These are phyloP conservation scores for Crypturellus tataupa DNA, from an alignment of 2,797 vertebrate species.

Conservation along the genomic window DNA sequence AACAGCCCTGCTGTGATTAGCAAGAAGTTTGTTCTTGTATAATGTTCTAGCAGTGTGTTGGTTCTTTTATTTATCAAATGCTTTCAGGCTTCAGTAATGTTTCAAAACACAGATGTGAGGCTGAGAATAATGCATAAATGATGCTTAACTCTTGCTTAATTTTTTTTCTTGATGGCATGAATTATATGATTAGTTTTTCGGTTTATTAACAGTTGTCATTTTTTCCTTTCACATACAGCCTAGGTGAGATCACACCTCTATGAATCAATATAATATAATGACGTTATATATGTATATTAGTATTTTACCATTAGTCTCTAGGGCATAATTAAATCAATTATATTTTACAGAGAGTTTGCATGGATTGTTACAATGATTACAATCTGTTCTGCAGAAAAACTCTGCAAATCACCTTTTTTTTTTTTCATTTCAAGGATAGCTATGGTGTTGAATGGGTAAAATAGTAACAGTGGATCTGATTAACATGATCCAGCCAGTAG, in stretches of 20 bases:
- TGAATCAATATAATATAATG: conserved; percentile 59
- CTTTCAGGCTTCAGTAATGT: neutral
- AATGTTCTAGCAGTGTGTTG: neutral
- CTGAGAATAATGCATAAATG: neutral
- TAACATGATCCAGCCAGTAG: neutral
- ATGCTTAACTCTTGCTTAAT: neutral
- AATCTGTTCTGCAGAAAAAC: conserved; percentile 1
- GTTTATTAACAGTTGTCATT: neutral
- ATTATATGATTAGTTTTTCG: neutral
- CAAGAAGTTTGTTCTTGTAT: neutral
- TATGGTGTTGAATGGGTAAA: neutral
- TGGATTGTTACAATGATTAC: conserved; percentile 2
- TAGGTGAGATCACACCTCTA: neutral
- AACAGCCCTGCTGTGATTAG: neutral
- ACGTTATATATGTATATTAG: conserved; percentile 34
- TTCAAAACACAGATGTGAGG: neutral
- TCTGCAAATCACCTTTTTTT: conserved; percentile 33
- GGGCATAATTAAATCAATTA: conserved; percentile 23
- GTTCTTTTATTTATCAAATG: neutral
- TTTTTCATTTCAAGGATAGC: neutral
- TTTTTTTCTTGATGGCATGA: neutral
- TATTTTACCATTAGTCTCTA: conserved; percentile 61
- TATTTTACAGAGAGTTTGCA: conserved; percentile 39
- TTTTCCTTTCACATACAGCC: neutral
- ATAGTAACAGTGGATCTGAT: neutral